phyloP scores from a whole-genome alignment of 1,140 invertebrate genomes.

The Ceratosolen solmsi region DNA sequence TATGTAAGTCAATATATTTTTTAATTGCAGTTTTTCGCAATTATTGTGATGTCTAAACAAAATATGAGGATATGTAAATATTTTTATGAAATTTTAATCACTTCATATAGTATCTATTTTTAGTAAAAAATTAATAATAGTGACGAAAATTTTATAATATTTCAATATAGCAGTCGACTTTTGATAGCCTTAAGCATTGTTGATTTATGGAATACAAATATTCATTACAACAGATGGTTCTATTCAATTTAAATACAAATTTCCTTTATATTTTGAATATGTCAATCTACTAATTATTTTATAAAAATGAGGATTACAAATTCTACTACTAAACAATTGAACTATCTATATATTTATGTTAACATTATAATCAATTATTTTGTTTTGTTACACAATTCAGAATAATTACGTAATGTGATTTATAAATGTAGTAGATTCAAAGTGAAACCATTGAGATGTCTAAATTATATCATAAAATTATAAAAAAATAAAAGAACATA shows the following conservation, averaged over 20 bases:
- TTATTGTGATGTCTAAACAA: neutral
- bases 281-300: no score
- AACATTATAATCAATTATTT: no score
- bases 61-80: neutral
- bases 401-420: no score
- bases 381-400: no score
- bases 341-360: no score
- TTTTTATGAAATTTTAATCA: slow-evolving; percentile 12
- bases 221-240: neutral
- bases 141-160: slow-evolving; percentile 2
- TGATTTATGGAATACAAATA: neutral
- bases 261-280: no score
- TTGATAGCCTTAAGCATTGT: neutral
- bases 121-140: neutral
- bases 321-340: no score
- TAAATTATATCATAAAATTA: no score
- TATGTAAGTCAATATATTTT: slow-evolving; percentile 1
- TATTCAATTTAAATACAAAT: neutral
- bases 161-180: neutral
- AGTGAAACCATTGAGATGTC: no score
- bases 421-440: no score
- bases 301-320: no score
- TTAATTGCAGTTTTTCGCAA: slow-evolving; percentile 9
- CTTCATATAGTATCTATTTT: neutral
- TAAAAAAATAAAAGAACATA: no score